These are phyloP conservation scores for Bovichtus variegatus DNA, from an alignment of 2,797 vertebrate species.

Conservation along the genomic window DNA sequence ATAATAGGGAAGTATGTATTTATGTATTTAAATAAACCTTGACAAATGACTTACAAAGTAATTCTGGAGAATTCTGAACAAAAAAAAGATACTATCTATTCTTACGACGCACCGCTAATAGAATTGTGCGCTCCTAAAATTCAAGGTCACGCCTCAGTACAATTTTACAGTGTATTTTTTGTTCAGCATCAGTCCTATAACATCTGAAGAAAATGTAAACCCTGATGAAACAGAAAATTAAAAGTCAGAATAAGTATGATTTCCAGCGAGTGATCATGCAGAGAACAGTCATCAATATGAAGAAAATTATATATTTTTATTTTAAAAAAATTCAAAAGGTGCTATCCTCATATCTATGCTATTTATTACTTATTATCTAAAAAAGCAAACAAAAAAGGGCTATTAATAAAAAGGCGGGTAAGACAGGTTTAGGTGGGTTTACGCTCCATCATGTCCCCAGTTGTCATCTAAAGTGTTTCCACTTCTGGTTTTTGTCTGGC, in stretches of 20 bases:
- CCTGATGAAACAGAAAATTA: constrained; percentile 32
- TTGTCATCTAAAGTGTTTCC: constrained; percentile 70
- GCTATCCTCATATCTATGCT: background rate
- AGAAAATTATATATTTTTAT: background rate
- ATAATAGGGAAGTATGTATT: constrained; percentile 53
- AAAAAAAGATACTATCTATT: constrained; percentile 4
- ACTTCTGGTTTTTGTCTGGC: constrained; percentile 60
- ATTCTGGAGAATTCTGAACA: constrained; percentile 19
- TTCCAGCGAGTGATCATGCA: background rate
- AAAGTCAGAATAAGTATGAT: constrained; percentile 2
- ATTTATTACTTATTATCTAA: background rate
- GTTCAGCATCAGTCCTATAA: constrained; percentile 12
- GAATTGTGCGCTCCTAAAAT: background rate
- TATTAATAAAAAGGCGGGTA: constrained; percentile 21
- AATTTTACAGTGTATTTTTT: background rate
- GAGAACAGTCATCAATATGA: background rate
- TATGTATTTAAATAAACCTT: constrained; percentile 17
- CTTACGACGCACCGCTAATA: background rate
- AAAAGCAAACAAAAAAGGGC: background rate
- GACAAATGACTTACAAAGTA: background rate
- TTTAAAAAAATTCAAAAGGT: background rate
- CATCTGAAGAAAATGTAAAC: constrained; percentile 21
- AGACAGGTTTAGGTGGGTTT: constrained; percentile 35
- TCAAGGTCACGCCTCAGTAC: background rate
- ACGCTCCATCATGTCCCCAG: constrained; percentile 51